Base-by-base conservation (phyloP, 1,140 invertebrate species). In the Dendroctonus ponderosae region DNA sequence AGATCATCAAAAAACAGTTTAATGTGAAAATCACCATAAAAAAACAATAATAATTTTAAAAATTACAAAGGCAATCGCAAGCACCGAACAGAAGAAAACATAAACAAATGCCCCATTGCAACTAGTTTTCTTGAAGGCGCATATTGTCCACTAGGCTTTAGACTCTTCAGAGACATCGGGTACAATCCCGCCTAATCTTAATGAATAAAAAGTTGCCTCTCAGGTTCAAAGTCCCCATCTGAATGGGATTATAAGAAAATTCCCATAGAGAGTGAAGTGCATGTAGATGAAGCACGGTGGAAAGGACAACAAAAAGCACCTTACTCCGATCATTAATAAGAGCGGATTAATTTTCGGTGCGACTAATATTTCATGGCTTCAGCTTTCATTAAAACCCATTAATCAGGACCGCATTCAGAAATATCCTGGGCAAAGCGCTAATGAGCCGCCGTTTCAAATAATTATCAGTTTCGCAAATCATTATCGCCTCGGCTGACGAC, bases 391-490 rank as follows among this genome's bases (percentile, higher is more conserved):
- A 57, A 57, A 57, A 57, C 3, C 40, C 54, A 57, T 57, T 57
- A 57, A 57, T 57, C 54, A 57, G 37, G 53, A 5, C 38, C 53
- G 53, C 39, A 57, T 57, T 57, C 40, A 43, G 14, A 12, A 42
- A 41, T 57, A n/a, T 43, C 39, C 5, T 7, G 11, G 3, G 40
- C 38, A 42, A 42, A 57, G 54, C 42, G 54, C 54, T 57, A 57
- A 57, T 57, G 54, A 57, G 54, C 54, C 11, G 38, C 40, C 40
- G 54, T 57, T 57, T 57, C 43, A 57, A 57, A 57, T 57, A 57
- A 57, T 57, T 57, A 41, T 49, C 58, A 48, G 58, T 61, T 61
- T 61, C 37, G 58, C 44, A 61, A 51, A 51, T 51, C 58, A 49
- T 61, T 61, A 61, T 61, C 44, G 54, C 54, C 40, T 57, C 54